Base-by-base conservation (phyloP, 2,797 vertebrate genomes). In the Poliocrania exsul region DNA sequence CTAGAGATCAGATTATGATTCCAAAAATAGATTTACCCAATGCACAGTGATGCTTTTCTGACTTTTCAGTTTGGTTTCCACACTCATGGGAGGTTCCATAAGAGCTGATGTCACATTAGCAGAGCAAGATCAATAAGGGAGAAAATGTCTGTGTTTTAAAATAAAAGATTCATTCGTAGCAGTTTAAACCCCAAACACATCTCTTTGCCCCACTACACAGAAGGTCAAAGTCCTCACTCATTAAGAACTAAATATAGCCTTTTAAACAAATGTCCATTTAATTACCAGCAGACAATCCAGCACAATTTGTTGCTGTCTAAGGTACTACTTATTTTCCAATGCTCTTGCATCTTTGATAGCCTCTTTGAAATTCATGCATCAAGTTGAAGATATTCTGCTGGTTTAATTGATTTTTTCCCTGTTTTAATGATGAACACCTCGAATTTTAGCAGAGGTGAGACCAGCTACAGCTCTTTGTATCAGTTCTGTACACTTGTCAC, bases 301-400 rank as follows among this genome's bases (percentile, higher is more conserved):
- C 69, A 96, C 49, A 73, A 92, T 95, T 94, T 84, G 46, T 93
- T 93, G 78, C 92, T 91, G 75, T 86, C 83, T 80, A 42, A 80
- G 50, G 23, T 82, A 20, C 31, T 67, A 91, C 88, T 72, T 56
- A n/a, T 92, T 92, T 93, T 86, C 54, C 87, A 54, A 83, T 73
- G 23, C 37, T 56, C 57, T 64, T 92, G 80, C 61, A 78, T 94
- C 65, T 95, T 95, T 95, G 64, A 85, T 88, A 42, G 10, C 40
- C 25, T 78, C 44, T 60, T 92, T 81, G 49, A 72, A 61, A 92
- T 47, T 57, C 29, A 53, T 51, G 20, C 58, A 54, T 86, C 33
- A 71, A 31, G 69, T 42, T n/a, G n/a, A 80, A 60, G 73, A 64
- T 14, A 8, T 77, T 37, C 35, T 31, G 7, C 37, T 85, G 51